These are phyloP conservation scores for Cerastis leucographa DNA, from an alignment of 2,888 invertebrate genomes.

Conservation along the genomic window DNA sequence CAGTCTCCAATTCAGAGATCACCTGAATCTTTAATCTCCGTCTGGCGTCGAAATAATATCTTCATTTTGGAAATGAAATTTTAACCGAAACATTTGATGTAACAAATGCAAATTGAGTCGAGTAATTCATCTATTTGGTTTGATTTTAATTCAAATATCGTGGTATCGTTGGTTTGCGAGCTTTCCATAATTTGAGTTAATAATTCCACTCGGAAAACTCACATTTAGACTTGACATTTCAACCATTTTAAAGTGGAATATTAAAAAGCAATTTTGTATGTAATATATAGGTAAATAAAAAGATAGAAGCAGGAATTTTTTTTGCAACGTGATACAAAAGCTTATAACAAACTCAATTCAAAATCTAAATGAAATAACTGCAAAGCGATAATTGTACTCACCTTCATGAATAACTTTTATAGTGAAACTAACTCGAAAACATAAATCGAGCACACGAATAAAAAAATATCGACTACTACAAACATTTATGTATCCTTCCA, in stretches of 20 bases:
- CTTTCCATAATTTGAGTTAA: slow-evolving; percentile 48
- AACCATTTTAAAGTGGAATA: background rate
- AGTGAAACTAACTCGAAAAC: too few species aligned
- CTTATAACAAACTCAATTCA: too few species aligned
- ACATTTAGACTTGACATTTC: slow-evolving; percentile 27
- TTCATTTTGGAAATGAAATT: slow-evolving; percentile 48
- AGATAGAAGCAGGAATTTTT: too few species aligned
- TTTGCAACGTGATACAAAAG: too few species aligned
- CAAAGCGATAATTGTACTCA: too few species aligned
- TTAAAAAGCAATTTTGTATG: background rate
- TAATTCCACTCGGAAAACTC: slow-evolving; percentile 22
- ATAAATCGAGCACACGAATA: too few species aligned
- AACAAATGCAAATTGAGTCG: slow-evolving; percentile 54
- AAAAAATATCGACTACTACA: too few species aligned
- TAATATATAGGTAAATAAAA: too few species aligned
- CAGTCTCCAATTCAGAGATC: slow-evolving; percentile 11
- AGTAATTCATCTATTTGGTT: slow-evolving; percentile 53
- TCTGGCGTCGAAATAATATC: slow-evolving; percentile 33
- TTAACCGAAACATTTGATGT: slow-evolving; percentile 28
- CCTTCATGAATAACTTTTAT: too few species aligned
- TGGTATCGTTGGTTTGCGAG: slow-evolving; percentile 13
- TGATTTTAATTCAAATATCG: slow-evolving; percentile 56
- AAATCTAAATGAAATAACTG: too few species aligned
- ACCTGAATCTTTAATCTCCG: slow-evolving; percentile 40
- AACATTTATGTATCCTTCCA: too few species aligned